Evolutionary conservation across 2,888 invertebrate species (phyloP), one percentile per base, ranked within the genome.

Genomic region (Pantelozetes paolii): DNA sequence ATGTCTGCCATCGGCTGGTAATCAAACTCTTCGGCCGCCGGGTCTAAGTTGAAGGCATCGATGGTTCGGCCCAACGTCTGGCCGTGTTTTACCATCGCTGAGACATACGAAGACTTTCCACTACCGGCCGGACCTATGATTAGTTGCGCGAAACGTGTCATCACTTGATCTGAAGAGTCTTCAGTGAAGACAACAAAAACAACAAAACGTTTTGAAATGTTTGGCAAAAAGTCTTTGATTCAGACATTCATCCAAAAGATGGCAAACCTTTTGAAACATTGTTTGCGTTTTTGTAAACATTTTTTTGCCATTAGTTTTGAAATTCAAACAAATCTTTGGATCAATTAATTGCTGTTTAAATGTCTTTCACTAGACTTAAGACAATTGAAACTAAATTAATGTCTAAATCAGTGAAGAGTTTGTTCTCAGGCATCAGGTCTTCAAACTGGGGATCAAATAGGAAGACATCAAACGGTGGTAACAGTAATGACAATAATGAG

Each of bases 51-150:
- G 0, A 97, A 90, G 0, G 98, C 90, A 77, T 93, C 89, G 18
- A 96, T 86, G 0, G 86, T 85, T 77, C 95, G 86, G 50, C 82
- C 80, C 75, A 89, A 88, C 77, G 89, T 89, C 74, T 88, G 87
- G 13, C 90, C 92, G 83, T 97, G 94, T 80, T 74, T 75, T 9
- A 73, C 73, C 71, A 78, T 73, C 18, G 78, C 74, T 36, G 76
- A 74, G 26, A 78, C 78, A 64, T 77, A 78, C 13, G 78, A 77
- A 0, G 78, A 78, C 75, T 98, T 98, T 75, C 98, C 98, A 83
- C 94, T 90, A 1, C 98, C 98, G 0, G 97, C 98, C 36, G 98
- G 98, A 0, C 98, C 98, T 80, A 97, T 91, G 1, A 99, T 92
- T 77, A 99, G 84, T 81, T 98, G 98, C 20, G 92, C 97, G 81